A percentile compares a stretch with the other conserved stretches of the same genome.
Conservation (phyloP, 2,113 vertebrate species). For the Barnardius zonarius region DNA sequence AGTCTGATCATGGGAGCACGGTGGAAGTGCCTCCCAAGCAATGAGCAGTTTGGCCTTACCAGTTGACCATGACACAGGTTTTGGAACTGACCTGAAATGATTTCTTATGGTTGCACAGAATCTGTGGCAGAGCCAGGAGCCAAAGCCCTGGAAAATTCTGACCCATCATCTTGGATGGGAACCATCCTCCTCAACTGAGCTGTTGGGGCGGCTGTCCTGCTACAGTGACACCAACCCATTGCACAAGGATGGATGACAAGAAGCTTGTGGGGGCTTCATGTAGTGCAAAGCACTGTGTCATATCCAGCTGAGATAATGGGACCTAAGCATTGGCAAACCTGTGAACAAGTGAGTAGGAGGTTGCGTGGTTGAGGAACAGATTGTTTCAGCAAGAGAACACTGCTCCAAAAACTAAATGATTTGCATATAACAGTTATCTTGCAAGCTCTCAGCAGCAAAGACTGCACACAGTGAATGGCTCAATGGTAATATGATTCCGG, state of each 20-base stretch:
- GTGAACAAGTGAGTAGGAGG: neutral
- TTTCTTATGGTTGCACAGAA: neutral
- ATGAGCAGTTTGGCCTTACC: neutral
- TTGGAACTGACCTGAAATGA: neutral
- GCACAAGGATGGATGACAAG: neutral
- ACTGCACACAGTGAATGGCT: neutral
- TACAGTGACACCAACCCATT: neutral
- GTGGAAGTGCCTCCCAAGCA: neutral
- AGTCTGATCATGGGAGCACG: neutral
- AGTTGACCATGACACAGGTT: neutral
- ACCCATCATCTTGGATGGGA: neutral
- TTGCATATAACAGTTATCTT: neutral
- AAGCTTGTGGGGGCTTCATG: neutral
- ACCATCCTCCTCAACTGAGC: neutral
- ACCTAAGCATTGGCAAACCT: neutral
- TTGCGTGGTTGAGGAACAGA: neutral
- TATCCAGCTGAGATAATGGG: neutral
- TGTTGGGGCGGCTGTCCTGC: neutral
- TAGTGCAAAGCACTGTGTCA: neutral
- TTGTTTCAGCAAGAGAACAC: neutral
- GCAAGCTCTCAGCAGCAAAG: neutral
- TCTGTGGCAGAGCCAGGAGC: neutral
- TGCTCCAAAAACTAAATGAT: neutral
- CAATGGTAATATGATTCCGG: neutral
- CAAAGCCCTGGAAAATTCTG: neutral